Evolutionary conservation across 1,140 invertebrate species (phyloP).

Genomic region (Heliconius eleuchia): DNA sequence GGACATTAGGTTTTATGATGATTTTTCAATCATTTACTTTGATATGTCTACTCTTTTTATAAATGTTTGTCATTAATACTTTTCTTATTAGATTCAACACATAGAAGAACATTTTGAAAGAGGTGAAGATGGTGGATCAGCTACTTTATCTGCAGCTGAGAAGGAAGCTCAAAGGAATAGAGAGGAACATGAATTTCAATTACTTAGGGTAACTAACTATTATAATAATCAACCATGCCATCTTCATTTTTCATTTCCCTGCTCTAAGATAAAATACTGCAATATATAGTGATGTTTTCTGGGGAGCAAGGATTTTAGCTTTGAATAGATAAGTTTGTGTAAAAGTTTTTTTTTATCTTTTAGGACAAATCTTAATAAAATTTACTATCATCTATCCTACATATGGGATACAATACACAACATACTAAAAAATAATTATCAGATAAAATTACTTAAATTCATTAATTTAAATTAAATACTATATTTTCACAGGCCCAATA

Average conservation of each 20-base stretch:
- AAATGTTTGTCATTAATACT: neutral
- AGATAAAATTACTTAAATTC: neutral
- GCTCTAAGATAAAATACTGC: no score
- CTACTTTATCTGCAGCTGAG: constrained; percentile 79
- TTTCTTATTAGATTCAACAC: constrained; percentile 80
- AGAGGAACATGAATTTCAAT: constrained; percentile 91
- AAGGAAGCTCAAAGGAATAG: constrained; percentile 86
- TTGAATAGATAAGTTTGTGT: no score
- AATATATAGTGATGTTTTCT: no score
- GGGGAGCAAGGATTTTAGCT: no score
- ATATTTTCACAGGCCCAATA: constrained; percentile 84
- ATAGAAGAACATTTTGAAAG: constrained; percentile 87
- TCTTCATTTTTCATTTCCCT: no score
- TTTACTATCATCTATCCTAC: no score
- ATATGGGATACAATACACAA: no score
- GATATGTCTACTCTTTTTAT: neutral
- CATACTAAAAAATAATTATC: no score
- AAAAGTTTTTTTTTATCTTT: no score
- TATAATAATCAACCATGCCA: no score
- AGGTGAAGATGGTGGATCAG: constrained; percentile 60
- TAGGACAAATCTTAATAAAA: no score
- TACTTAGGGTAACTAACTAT: constrained; percentile 83
- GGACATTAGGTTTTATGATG: no score
- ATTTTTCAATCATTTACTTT: neutral
- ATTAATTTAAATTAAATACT: neutral